phyloP scores from a whole-genome alignment of 2,113 vertebrate genomes.

The Rhombomys opimus region DNA sequence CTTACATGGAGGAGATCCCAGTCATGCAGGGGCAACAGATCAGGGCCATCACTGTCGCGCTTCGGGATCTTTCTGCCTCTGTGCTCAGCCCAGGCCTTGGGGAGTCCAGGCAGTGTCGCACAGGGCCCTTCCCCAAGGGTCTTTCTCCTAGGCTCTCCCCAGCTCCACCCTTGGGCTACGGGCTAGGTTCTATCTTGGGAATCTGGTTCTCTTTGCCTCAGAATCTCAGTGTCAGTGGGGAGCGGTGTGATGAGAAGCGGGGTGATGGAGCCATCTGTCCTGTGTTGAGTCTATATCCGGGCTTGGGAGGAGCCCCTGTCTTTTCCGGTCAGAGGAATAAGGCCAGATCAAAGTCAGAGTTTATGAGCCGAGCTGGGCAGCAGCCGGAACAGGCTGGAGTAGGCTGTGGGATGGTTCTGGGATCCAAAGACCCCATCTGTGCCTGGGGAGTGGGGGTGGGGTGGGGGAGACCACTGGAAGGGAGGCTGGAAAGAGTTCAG shows the following conservation, averaged over 20 bases:
- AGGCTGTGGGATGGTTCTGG: background rate
- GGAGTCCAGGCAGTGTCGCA: background rate
- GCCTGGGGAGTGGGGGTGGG: too few species aligned
- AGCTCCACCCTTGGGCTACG: background rate
- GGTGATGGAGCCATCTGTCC: background rate
- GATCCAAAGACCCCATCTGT: background rate
- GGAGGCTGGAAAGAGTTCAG: background rate
- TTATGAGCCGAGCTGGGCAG: conserved; percentile 60
- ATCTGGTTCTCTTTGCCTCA: background rate
- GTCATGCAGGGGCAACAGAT: too few species aligned
- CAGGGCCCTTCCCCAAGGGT: background rate
- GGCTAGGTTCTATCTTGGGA: conserved; percentile 9
- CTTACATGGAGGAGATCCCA: background rate
- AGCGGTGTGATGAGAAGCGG: background rate
- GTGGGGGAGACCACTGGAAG: too few species aligned
- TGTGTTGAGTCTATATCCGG: background rate
- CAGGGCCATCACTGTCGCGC: accelerated
- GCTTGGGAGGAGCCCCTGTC: conserved; percentile 6
- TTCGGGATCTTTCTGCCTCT: background rate
- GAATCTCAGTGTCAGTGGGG: conserved; percentile 56
- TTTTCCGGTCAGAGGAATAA: conserved; percentile 29
- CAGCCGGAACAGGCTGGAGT: background rate
- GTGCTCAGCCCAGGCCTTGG: background rate
- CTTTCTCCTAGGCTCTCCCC: background rate
- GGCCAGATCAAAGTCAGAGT: conserved; percentile 69